Conservation (phyloP, 2,888 invertebrate species). For the Eupithecia insigniata region DNA sequence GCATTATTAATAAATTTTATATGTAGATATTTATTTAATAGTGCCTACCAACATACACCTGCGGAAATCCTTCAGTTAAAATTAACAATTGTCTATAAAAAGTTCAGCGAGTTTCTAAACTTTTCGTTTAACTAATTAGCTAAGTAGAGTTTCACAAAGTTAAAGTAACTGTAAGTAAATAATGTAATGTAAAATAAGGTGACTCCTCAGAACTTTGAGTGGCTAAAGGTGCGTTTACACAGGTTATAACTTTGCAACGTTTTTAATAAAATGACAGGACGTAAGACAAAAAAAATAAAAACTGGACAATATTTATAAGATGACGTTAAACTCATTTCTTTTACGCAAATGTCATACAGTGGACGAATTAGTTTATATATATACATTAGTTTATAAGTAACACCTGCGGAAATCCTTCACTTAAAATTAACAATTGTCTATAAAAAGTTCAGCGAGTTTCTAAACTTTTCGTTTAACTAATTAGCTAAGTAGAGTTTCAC, state of each 20-base stretch:
- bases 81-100: background rate
- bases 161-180: conserved; percentile 46
- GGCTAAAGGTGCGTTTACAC: conserved; percentile 23
- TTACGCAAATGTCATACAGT: too few species aligned
- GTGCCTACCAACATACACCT: background rate
- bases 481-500: conserved; percentile 40
- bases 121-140: conserved; percentile 43
- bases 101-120: conserved; percentile 3
- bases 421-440: background rate
- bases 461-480: conserved; percentile 38
- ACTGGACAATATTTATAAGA: too few species aligned
- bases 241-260: background rate
- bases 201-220: conserved; percentile 45
- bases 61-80: background rate
- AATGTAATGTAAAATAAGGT: too few species aligned
- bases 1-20: too few species aligned
- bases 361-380: too few species aligned
- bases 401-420: background rate
- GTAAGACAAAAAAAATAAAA: too few species aligned
- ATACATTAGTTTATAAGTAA: too few species aligned
- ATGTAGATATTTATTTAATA: too few species aligned
- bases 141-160: conserved; percentile 40
- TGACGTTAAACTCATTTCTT: too few species aligned
- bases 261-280: too few species aligned
- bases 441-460: background rate